Base-by-base conservation (phyloP, 1,140 invertebrate species). In the Nasonia longicornis region DNA sequence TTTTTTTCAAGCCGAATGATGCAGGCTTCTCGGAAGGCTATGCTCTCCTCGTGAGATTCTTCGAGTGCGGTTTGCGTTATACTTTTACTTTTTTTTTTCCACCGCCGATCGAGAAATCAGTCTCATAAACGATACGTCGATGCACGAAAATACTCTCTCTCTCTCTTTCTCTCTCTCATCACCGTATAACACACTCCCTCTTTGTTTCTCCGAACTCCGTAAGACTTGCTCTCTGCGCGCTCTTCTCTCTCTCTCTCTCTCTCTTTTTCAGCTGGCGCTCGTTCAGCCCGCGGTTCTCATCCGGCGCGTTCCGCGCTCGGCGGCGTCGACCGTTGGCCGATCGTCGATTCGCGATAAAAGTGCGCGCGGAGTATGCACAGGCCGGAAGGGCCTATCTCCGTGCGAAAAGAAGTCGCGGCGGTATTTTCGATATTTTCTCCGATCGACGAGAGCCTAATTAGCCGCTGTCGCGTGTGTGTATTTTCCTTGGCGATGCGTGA, bases 301-400 rank as follows among this genome's bases (percentile, higher is more conserved):
- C 74, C 80, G 52, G 58, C 74, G 45, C 71, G 63, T 79, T 79
- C 72, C 79, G 71, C 77, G 38, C 1, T 26, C 26, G 26, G 26
- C 35, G 35, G 22, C 42, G 38, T 42, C 38, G 67, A 58, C 31
- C 42, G 48, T 16, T 20, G 12, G 26, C 26, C 78, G 79, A 75
- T 75, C 70, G 72, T 74, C 74, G 74, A 77, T 76, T 71, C 48
- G 73, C 73, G 79, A 81, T 81, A 81, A 76, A 26, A 76, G 35
- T 20, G 69, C 58, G 52, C 7, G 29, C 38, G 70, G 70, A 31
- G 16, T 35, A 31, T 35, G 1, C 4, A 16, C 11, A 52, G 66
- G 66, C 80, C 80, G 80, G 74, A 77, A 77, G 73, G 74, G 66
- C 74, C n/a, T 80, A 80, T 80, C 78, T 75, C 4, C 64, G 72